Evolutionary conservation across 64 coral and sea anemone species (phyloP).

Genomic region (Dendrophyllia cribrosa): DNA sequence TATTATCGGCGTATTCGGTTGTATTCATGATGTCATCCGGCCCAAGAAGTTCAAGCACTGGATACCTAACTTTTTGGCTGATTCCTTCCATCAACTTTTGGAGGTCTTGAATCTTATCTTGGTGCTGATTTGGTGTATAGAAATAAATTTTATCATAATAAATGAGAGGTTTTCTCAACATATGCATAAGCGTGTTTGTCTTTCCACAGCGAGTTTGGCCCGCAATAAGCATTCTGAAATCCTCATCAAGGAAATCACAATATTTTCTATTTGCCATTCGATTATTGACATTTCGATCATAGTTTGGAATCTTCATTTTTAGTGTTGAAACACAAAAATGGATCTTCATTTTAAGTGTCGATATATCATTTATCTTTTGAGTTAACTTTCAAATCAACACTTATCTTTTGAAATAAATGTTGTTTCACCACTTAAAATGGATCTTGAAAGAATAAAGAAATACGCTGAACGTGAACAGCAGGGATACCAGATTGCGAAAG

Average conservation of each 20-base stretch:
- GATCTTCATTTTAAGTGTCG: too few relatives aligned
- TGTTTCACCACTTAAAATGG: too few relatives aligned
- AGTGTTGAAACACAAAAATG: too few relatives aligned
- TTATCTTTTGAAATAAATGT: too few relatives aligned
- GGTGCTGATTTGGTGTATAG: background rate
- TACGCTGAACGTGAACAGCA: too few relatives aligned
- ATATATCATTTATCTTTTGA: too few relatives aligned
- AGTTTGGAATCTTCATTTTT: too few relatives aligned
- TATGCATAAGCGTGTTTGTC: conserved; percentile 15
- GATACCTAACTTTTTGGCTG: background rate
- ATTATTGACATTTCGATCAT: too few relatives aligned
- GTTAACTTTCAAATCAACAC: too few relatives aligned
- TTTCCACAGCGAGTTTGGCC: background rate
- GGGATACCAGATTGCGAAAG: too few relatives aligned
- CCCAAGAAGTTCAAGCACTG: background rate
- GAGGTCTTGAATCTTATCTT: background rate
- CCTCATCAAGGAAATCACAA: background rate
- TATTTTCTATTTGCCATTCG: background rate
- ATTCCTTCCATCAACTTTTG: background rate
- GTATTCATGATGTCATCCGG: background rate
- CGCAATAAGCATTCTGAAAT: background rate
- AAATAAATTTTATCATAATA: background rate
- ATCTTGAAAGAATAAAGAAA: too few relatives aligned
- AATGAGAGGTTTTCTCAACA: background rate
- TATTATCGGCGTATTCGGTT: background rate